phyloP scores from a whole-genome alignment of 2,888 invertebrate genomes.

The Eristalis pertinax region DNA sequence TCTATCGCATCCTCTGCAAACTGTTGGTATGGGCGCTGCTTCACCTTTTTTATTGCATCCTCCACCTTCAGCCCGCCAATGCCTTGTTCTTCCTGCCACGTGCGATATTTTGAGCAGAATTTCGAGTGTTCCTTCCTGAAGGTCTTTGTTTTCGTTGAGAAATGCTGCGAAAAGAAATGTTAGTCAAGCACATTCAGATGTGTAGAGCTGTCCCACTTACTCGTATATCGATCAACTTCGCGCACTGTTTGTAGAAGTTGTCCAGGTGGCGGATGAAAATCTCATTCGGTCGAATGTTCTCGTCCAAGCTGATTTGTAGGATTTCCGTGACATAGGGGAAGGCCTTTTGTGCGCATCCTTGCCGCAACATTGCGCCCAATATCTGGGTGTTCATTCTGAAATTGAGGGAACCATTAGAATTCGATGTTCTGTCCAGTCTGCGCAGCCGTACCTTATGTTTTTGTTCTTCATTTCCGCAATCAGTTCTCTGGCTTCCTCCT shows the following conservation, averaged over 20 bases:
- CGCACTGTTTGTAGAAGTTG: slow-evolving; percentile 84
- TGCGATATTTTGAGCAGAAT: slow-evolving; percentile 82
- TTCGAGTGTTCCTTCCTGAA: slow-evolving; percentile 81
- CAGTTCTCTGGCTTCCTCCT: slow-evolving; percentile 85
- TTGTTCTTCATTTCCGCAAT: slow-evolving; percentile 87
- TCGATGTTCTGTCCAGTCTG: background rate
- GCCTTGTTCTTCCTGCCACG: slow-evolving; percentile 82
- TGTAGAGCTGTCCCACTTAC: slow-evolving; percentile 77
- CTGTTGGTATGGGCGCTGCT: slow-evolving; percentile 86
- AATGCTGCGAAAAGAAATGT: slow-evolving; percentile 77
- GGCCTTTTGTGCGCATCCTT: slow-evolving; percentile 84
- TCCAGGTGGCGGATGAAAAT: slow-evolving; percentile 85
- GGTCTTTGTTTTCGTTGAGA: slow-evolving; percentile 75
- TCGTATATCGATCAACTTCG: slow-evolving; percentile 82
- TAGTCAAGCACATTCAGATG: slow-evolving; percentile 3
- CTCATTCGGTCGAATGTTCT: slow-evolving; percentile 85
- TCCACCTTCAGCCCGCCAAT: slow-evolving; percentile 79
- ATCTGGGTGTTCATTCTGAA: slow-evolving; percentile 88
- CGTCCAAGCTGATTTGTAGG: slow-evolving; percentile 85
- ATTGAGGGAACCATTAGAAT: slow-evolving; percentile 15
- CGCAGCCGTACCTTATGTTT: slow-evolving; percentile 83
- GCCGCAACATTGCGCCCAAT: slow-evolving; percentile 87
- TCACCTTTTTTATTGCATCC: slow-evolving; percentile 80
- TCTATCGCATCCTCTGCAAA: slow-evolving; percentile 81
- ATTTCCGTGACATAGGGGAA: slow-evolving; percentile 87